Conservation (phyloP, 2,797 vertebrate species). For the Acanthurus leucopareius region DNA sequence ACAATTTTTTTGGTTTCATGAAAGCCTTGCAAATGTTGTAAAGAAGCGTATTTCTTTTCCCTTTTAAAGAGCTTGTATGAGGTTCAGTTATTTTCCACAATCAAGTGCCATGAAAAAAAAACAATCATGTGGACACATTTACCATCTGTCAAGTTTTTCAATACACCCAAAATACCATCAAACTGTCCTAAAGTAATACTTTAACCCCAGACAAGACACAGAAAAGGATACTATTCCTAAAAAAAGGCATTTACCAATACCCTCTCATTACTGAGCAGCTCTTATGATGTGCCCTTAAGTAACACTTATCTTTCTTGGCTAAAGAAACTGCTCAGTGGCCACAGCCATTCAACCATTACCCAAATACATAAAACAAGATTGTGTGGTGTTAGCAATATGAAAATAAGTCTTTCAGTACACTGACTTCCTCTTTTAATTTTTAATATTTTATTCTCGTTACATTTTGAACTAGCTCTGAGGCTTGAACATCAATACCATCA, state of each 20-base stretch:
- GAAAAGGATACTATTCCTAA: neutral
- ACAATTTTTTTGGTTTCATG: slow-evolving; percentile 27
- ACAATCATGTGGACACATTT: neutral
- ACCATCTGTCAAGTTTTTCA: slow-evolving; percentile 22
- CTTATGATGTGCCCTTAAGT: neutral
- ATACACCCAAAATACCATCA: neutral
- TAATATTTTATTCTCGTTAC: slow-evolving; percentile 20
- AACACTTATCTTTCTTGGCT: slow-evolving; percentile 1
- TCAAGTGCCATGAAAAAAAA: slow-evolving; percentile 24
- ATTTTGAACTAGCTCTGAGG: slow-evolving; percentile 7
- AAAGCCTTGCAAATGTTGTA: slow-evolving; percentile 15
- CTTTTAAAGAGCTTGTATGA: slow-evolving; percentile 19
- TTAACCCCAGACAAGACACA: neutral
- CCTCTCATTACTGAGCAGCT: neutral
- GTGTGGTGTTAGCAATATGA: neutral
- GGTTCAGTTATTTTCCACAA: slow-evolving; percentile 27
- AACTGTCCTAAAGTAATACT: slow-evolving; percentile 11
- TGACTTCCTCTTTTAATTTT: neutral
- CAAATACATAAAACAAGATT: neutral
- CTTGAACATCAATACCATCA: slow-evolving; percentile 8
- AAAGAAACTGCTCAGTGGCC: neutral
- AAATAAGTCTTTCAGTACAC: neutral
- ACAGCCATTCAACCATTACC: neutral
- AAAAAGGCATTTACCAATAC: slow-evolving; percentile 16
- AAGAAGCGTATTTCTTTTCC: neutral